Percentiles rank a stretch among this genome's conserved stretches.
Conservation (phyloP, 2,113 vertebrate genomes). For the Lampris incognitus region DNA sequence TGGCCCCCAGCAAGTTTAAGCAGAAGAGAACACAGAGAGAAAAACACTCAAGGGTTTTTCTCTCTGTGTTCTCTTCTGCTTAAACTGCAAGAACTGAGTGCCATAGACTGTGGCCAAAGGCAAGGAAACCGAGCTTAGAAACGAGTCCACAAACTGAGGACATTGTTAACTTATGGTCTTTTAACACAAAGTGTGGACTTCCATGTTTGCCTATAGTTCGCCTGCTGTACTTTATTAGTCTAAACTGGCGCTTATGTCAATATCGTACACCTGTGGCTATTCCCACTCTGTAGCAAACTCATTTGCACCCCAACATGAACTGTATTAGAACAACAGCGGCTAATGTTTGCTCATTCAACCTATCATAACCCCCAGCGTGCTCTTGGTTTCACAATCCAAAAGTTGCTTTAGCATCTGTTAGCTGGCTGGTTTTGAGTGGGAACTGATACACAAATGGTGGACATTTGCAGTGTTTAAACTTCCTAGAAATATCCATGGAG, state of each 20-base stretch:
- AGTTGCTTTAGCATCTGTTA: slow-evolving; percentile 61
- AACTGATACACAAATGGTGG: slow-evolving; percentile 13
- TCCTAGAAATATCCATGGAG: neutral
- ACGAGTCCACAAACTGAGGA: neutral
- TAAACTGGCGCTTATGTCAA: slow-evolving; percentile 53
- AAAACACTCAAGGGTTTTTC: neutral
- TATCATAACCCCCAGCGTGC: slow-evolving; percentile 30
- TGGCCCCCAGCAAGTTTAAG: neutral
- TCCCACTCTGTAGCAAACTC: slow-evolving; percentile 59
- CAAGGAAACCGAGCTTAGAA: slow-evolving; percentile 11
- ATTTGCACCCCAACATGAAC: slow-evolving; percentile 16
- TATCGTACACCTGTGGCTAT: slow-evolving; percentile 72
- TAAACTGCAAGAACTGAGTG: neutral
- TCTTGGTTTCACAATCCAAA: slow-evolving; percentile 70
- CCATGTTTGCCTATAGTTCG: slow-evolving; percentile 30
- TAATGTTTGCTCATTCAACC: slow-evolving; percentile 31
- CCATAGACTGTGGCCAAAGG: neutral
- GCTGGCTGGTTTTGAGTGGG: neutral
- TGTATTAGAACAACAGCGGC: slow-evolving; percentile 33
- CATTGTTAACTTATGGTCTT: neutral
- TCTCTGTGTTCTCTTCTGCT: neutral
- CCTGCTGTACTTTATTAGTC: slow-evolving; percentile 47
- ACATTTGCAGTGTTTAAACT: neutral
- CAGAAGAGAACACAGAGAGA: no score
- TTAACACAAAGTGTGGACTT: slow-evolving; percentile 29